phyloP scores from a whole-genome alignment of 2,113 vertebrate genomes.

The Oreochromis niloticus region DNA sequence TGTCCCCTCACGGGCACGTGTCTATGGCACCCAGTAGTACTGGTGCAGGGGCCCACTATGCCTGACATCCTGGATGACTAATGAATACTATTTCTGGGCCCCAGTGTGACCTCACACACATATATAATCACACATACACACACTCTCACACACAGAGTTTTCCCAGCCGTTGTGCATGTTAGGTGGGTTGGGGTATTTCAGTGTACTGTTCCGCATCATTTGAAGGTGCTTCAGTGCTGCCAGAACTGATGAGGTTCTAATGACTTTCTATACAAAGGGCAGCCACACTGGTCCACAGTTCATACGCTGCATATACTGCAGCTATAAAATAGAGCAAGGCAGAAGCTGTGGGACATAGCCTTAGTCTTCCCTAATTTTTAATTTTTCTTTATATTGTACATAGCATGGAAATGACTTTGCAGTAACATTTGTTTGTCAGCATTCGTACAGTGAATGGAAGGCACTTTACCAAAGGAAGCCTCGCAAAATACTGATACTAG shows the following conservation, averaged over 20 bases:
- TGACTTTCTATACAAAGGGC: constrained; percentile 69
- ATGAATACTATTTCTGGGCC: constrained; percentile 72
- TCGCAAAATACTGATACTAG: constrained; percentile 1
- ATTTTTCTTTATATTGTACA: background rate
- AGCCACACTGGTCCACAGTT: constrained; percentile 27
- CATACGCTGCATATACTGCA: background rate
- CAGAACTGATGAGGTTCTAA: constrained; percentile 69
- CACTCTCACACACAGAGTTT: constrained; percentile 20
- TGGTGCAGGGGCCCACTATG: constrained; percentile 26
- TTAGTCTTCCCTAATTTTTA: background rate
- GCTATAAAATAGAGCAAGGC: background rate
- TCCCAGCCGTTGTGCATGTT: constrained; percentile 31
- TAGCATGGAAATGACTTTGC: background rate
- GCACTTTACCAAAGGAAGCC: background rate
- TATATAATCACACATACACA: constrained; percentile 21
- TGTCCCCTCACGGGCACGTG: constrained; percentile 33
- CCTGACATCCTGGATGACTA: constrained; percentile 65
- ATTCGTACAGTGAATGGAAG: background rate
- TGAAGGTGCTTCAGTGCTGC: constrained; percentile 63
- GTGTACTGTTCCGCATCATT: constrained; percentile 65
- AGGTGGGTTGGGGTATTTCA: constrained; percentile 39
- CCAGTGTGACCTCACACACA: constrained; percentile 56
- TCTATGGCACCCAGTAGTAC: constrained; percentile 42
- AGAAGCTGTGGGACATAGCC: background rate
- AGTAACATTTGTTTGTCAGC: background rate